Base-by-base conservation (phyloP, 2,797 vertebrate genomes). In the Enteromius anoplus region DNA sequence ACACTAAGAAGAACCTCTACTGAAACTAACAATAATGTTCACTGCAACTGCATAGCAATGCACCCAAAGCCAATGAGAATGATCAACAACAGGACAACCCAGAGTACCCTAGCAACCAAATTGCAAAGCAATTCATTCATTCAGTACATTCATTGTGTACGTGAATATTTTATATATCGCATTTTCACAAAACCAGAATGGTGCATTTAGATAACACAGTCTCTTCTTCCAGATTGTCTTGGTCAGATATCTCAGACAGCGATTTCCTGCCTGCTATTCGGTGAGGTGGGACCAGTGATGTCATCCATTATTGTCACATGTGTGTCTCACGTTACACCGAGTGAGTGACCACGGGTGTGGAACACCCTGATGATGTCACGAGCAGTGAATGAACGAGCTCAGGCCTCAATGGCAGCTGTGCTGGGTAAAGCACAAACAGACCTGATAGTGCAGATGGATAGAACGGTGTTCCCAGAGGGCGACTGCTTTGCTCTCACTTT, bases 361-460 rank as follows among this genome's bases (percentile, higher is more conserved):
- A 37, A 34, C 69, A 65, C 53, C 11, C 58, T 42, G 77, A 60
- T 69, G 83, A 81, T 75, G 66, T 62, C 64, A 60, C 68, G 49
- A 62, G 78, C n/a, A 32, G 42, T 70, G 71, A 71, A 6, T 73
- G 71, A 73, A 55, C 15, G 72, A 15, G n/a, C 53, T 53, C 68
- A 5, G 32, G 55, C 17, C 68, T 45, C 14, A 55, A 49, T 21
- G 8, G 34, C 79, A 76, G 58, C 53, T 64, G 51, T 23, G 17
- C 42, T n/a, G 37, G 47, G 62, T 34, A 34, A 78, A 66, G 51
- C 15, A n/a, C 62, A 55, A 32, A 77, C 40, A 45, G 49, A 75
- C 21, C 29, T 4, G 29, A 65, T 37, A 19, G 29, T 3, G 17
- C 15, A 19, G 15, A 62, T 58, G 2, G 55, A 23, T 9, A 53